Evolutionary conservation across 2,888 invertebrate genomes (phyloP).

Genomic region (Thysanoteuthis rhombus): DNA sequence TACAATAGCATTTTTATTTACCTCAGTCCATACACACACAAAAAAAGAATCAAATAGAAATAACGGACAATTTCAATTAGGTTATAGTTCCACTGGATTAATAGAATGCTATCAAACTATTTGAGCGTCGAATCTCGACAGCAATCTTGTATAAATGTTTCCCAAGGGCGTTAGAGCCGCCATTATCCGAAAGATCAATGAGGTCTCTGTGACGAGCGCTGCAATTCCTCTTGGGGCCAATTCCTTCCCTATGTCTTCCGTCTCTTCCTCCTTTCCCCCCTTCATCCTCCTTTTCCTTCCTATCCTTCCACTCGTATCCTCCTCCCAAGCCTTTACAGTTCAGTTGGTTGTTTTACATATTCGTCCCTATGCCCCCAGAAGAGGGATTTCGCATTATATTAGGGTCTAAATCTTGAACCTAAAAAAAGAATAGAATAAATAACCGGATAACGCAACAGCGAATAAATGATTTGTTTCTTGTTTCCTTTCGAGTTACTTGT

Average conservation of each 20-base stretch:
- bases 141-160: background rate
- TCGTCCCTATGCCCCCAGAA: background rate
- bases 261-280: background rate
- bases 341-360: background rate
- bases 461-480: background rate
- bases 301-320: background rate
- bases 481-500: background rate
- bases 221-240: background rate
- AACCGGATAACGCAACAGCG: background rate
- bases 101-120: conserved; percentile 12
- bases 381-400: background rate
- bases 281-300: background rate
- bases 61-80: background rate
- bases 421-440: background rate
- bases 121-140: background rate
- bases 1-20: background rate
- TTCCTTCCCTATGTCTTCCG: background rate
- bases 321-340: background rate
- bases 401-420: background rate
- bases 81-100: background rate
- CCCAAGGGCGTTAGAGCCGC: background rate
- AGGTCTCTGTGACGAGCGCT: background rate
- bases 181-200: background rate
- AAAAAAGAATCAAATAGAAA: background rate
- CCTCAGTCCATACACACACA: background rate